Percentiles rank a stretch among this genome's conserved stretches.
These are phyloP conservation scores for Zoanthus gigantus DNA, from an alignment of 92 coral and sea anemone genomes.

Conservation along the genomic window DNA sequence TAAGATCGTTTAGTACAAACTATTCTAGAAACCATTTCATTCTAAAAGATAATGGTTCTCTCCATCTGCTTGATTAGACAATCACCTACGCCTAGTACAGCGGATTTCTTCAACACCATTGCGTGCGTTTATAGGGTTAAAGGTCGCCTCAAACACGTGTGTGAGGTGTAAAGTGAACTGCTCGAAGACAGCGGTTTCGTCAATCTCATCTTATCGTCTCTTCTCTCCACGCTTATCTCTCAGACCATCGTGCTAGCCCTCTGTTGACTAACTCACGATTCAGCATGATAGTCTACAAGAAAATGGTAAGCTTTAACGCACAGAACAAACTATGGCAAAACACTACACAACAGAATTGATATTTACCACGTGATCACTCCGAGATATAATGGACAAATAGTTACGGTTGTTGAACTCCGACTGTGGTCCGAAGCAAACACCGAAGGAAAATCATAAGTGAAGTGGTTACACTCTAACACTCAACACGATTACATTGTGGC, in stretches of 20 bases:
- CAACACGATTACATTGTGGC: too few species aligned
- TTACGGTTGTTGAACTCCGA: too few species aligned
- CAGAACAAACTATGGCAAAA: background rate
- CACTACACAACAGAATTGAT: too few species aligned
- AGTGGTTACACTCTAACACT: too few species aligned
- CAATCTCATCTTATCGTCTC: background rate
- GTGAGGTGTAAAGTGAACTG: slow-evolving; percentile 9
- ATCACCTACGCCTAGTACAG: background rate
- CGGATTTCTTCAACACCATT: background rate
- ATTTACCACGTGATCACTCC: too few species aligned
- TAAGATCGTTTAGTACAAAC: background rate
- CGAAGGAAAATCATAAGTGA: too few species aligned
- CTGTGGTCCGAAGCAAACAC: too few species aligned
- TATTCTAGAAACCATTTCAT: background rate
- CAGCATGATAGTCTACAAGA: slow-evolving; percentile 82
- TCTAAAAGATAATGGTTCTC: background rate
- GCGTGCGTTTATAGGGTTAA: background rate
- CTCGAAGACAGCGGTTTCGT: background rate
- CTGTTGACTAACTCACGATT: slow-evolving; percentile 90
- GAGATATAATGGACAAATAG: too few species aligned
- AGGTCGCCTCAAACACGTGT: background rate
- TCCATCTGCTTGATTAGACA: background rate
- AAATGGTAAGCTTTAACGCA: background rate
- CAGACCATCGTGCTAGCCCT: slow-evolving; percentile 96
- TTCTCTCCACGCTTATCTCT: slow-evolving; percentile 55